A percentile compares a stretch with the other conserved stretches of the same genome.
Conservation (phyloP, 2,113 vertebrate genomes). For the Xenus cinereus region DNA sequence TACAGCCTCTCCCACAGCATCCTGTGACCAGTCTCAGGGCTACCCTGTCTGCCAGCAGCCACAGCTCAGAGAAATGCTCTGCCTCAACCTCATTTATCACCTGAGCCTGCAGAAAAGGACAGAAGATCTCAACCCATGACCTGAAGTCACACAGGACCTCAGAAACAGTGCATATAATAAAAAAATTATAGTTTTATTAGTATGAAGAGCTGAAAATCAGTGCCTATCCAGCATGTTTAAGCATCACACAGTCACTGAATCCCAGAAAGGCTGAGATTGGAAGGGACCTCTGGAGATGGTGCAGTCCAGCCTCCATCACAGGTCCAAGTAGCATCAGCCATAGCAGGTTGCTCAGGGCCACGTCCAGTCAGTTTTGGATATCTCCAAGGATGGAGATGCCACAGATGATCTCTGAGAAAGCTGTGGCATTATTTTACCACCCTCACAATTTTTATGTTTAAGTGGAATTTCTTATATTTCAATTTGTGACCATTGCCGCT, state of each 20-base stretch:
- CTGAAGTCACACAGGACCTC: background rate
- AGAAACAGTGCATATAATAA: background rate
- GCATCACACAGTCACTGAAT: accelerated
- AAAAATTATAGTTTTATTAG: background rate
- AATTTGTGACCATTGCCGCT: background rate
- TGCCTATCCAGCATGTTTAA: background rate
- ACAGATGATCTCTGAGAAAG: background rate
- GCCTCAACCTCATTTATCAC: background rate
- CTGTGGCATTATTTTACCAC: background rate
- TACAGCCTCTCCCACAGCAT: background rate
- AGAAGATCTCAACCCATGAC: background rate
- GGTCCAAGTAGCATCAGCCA: background rate
- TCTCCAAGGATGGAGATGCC: background rate
- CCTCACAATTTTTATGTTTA: background rate
- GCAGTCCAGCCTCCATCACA: background rate
- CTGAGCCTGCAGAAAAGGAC: background rate
- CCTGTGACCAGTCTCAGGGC: background rate
- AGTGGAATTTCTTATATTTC: background rate
- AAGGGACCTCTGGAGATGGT: background rate
- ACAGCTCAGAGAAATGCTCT: background rate
- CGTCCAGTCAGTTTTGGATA: background rate
- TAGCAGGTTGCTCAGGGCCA: background rate
- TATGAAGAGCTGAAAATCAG: background rate
- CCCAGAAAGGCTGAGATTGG: background rate
- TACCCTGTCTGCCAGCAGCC: background rate